phyloP scores from a whole-genome alignment of 2,797 vertebrate genomes.

The Sebastes flavidus region DNA sequence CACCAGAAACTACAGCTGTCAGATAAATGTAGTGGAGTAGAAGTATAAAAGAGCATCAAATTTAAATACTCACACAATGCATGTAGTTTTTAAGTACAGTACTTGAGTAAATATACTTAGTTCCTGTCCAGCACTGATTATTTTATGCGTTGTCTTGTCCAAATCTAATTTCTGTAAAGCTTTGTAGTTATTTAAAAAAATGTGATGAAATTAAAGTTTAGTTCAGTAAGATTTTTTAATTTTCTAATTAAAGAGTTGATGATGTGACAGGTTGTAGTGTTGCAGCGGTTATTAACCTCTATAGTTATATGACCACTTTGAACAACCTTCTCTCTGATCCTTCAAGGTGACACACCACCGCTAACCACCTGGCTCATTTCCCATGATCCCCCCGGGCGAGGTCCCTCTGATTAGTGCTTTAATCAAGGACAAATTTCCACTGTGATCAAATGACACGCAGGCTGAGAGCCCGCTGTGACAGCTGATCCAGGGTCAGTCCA shows the following conservation, averaged over 20 bases:
- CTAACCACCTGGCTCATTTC: slow-evolving; percentile 29
- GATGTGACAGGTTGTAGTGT: background rate
- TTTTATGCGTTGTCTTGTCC: background rate
- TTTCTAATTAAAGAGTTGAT: background rate
- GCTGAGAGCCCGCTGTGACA: slow-evolving; percentile 11
- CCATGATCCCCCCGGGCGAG: slow-evolving; percentile 32
- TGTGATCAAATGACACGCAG: slow-evolving; percentile 51
- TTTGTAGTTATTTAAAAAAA: background rate
- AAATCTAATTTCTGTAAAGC: background rate
- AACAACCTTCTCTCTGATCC: background rate
- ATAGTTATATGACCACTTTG: background rate
- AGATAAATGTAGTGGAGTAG: background rate
- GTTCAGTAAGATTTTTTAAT: background rate
- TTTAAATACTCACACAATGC: too few relatives aligned
- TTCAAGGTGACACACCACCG: slow-evolving; percentile 46
- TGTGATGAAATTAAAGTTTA: background rate
- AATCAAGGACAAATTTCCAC: slow-evolving; percentile 66
- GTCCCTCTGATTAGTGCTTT: slow-evolving; percentile 49
- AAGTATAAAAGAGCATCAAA: too few relatives aligned
- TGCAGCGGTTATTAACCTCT: background rate
- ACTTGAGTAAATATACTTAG: background rate
- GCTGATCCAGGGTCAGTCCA: slow-evolving; percentile 44
- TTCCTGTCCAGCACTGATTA: background rate
- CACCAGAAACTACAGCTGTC: background rate
- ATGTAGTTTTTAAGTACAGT: background rate